Evolutionary conservation across 2,888 invertebrate species (phyloP).

Genomic region (Nomada hirtipes): DNA sequence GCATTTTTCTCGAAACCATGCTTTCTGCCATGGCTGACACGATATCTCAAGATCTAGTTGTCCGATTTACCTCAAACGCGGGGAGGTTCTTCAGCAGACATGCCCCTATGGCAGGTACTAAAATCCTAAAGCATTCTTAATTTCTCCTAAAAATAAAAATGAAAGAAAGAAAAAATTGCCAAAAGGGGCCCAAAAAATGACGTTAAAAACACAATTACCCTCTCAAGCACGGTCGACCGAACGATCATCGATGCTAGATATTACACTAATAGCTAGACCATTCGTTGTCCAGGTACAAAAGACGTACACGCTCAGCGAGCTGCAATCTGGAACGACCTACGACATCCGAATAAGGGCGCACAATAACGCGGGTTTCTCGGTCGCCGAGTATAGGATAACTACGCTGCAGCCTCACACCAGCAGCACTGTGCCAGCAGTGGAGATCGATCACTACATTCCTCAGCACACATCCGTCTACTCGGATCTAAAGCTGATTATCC

Average conservation of each 20-base stretch:
- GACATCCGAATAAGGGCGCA: conserved; percentile 87
- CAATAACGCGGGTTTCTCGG: conserved; percentile 94
- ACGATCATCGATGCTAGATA: neutral
- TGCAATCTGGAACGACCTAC: conserved; percentile 88
- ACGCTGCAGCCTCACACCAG: conserved; percentile 92
- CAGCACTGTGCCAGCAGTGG: conserved; percentile 82
- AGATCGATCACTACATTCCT: conserved; percentile 82
- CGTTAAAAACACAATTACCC: too few species aligned
- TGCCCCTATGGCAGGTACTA: too few species aligned
- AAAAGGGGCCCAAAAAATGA: too few species aligned
- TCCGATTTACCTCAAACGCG: too few species aligned
- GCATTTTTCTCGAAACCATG: too few species aligned
- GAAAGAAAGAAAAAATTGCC: too few species aligned
- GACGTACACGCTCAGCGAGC: conserved; percentile 91
- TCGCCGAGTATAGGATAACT: conserved; percentile 93
- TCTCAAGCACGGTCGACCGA: neutral
- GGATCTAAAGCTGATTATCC: conserved; percentile 82
- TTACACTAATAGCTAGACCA: conserved; percentile 13
- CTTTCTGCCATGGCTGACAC: too few species aligned
- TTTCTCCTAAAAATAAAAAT: too few species aligned
- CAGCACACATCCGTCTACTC: conserved; percentile 81
- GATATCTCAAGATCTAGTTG: too few species aligned
- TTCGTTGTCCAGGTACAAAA: conserved; percentile 86
- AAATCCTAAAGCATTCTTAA: too few species aligned
- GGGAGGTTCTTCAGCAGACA: too few species aligned